These are phyloP conservation scores for Sorex maritimensis DNA, from an alignment of 2,797 vertebrate species.

Conservation along the genomic window DNA sequence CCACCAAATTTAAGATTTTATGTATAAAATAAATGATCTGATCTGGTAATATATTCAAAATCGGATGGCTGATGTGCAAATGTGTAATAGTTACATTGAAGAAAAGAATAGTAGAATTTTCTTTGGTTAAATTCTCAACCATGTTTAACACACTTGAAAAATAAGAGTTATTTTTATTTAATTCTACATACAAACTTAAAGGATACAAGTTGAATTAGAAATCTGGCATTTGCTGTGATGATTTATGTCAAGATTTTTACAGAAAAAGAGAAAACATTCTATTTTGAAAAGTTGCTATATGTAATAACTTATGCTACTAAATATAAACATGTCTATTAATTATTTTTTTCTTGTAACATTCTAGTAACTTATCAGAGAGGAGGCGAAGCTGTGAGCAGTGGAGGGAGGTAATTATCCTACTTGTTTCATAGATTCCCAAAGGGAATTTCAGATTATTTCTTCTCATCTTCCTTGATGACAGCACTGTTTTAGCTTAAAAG, in stretches of 20 bases:
- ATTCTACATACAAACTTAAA: background rate
- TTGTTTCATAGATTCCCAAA: constrained; percentile 83
- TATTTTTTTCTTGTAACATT: constrained; percentile 86
- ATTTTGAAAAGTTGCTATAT: constrained; percentile 40
- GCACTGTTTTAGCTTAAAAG: constrained; percentile 14
- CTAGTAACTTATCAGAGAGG: constrained; percentile 99
- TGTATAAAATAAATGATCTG: constrained; percentile 29
- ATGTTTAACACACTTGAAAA: background rate
- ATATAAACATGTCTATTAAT: constrained; percentile 70
- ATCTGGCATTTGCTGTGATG: constrained; percentile 15
- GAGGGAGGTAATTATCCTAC: constrained; percentile 95
- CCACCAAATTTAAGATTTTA: background rate
- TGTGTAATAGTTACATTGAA: background rate
- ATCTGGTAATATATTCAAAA: constrained; percentile 58
- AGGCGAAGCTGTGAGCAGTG: constrained; percentile 98
- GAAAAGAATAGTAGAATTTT: background rate
- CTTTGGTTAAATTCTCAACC: constrained; percentile 37
- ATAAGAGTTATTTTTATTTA: constrained; percentile 4
- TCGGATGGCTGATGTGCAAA: background rate
- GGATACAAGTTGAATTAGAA: constrained; percentile 39
- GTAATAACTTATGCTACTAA: constrained; percentile 45
- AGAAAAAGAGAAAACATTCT: constrained; percentile 9
- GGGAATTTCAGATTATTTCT: constrained; percentile 54
- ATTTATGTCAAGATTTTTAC: constrained; percentile 15
- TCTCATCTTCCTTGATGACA: background rate